A percentile compares a stretch with the other conserved stretches of the same genome.
These are phyloP conservation scores for Campaea margaritaria DNA, from an alignment of 2,888 invertebrate genomes.

Conservation along the genomic window DNA sequence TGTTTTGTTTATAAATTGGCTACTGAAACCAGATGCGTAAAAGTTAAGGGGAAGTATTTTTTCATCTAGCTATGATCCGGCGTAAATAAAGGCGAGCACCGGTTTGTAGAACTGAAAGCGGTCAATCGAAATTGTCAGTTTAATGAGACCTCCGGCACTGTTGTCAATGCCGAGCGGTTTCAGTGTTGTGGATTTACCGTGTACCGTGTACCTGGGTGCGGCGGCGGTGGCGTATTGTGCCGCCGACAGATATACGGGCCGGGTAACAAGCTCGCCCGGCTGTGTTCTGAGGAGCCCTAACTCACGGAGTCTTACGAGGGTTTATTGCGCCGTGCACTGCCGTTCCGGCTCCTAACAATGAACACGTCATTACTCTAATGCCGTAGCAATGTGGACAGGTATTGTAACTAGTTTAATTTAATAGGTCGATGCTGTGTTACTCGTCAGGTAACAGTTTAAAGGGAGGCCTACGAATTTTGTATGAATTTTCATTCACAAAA, in stretches of 20 bases:
- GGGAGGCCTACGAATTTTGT: too few species aligned
- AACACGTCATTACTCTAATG: conserved; percentile 11
- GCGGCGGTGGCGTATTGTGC: conserved; percentile 25
- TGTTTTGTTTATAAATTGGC: too few species aligned
- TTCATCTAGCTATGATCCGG: too few species aligned
- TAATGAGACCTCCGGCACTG: conserved; percentile 4
- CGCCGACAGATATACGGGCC: conserved; percentile 37
- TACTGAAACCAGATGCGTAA: too few species aligned
- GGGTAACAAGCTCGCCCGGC: conserved; percentile 8
- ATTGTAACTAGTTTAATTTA: conserved; percentile 4
- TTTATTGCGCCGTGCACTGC: conserved; percentile 20
- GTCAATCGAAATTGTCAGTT: background rate
- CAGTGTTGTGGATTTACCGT: conserved; percentile 9
- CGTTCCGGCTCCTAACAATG: conserved; percentile 2
- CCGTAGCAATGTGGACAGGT: background rate
- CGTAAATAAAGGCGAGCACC: too few species aligned
- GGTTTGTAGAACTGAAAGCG: too few species aligned
- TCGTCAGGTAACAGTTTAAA: too few species aligned
- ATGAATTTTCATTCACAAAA: too few species aligned
- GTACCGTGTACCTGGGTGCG: conserved; percentile 5
- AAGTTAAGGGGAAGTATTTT: too few species aligned
- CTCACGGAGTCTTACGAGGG: conserved; percentile 25
- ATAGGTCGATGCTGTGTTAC: background rate
- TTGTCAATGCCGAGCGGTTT: background rate
- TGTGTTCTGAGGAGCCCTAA: conserved; percentile 24